phyloP scores from a whole-genome alignment of 2,797 vertebrate species.

The Notamacropus eugenii region DNA sequence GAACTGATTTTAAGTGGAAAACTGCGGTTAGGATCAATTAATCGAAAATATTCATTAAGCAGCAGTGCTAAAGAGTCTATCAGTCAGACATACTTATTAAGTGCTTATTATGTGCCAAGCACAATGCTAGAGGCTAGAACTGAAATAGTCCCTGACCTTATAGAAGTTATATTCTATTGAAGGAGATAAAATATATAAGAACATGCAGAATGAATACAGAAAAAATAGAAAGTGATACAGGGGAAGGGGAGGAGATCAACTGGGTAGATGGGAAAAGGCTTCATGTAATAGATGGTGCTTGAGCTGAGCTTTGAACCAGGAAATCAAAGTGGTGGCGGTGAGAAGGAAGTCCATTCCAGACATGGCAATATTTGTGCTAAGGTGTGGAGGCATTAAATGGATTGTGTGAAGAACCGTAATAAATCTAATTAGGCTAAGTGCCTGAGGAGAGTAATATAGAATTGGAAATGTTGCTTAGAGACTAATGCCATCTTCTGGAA shows the following conservation, averaged over 20 bases:
- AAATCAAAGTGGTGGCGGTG: background rate
- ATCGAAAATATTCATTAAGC: background rate
- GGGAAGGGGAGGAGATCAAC: background rate
- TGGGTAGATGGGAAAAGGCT: background rate
- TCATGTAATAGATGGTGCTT: background rate
- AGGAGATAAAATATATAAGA: background rate
- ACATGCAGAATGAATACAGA: background rate
- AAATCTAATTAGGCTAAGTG: background rate
- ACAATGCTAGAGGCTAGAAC: background rate
- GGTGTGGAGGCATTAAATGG: background rate
- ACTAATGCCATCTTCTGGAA: background rate
- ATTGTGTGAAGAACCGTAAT: background rate
- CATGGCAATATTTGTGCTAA: background rate
- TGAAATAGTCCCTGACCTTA: background rate
- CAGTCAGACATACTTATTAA: background rate
- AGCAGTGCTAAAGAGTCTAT: background rate
- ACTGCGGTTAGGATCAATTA: background rate
- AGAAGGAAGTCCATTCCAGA: background rate
- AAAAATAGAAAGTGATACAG: background rate
- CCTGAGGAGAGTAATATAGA: background rate
- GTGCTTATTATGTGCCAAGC: background rate
- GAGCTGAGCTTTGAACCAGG: background rate
- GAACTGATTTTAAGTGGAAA: background rate
- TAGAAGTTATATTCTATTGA: background rate
- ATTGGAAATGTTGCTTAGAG: background rate